A percentile compares a stretch with the other conserved stretches of the same genome.
Evolutionary conservation across 2,113 vertebrate genomes (phyloP).

Genomic region (Petromus typicus): DNA sequence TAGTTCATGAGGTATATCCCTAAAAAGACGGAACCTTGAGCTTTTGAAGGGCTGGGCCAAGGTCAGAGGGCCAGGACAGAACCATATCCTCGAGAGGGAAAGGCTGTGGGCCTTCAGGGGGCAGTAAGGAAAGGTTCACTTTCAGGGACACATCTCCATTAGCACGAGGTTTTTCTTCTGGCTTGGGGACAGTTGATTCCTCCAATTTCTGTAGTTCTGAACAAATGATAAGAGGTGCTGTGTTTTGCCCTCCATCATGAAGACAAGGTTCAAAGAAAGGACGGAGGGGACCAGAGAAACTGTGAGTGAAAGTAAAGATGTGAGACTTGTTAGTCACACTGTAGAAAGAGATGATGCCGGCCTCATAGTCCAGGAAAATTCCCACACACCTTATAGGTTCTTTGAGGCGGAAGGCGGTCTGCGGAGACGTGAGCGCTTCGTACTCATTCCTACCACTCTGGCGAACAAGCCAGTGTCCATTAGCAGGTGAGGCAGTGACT

Average conservation of each 20-base stretch:
- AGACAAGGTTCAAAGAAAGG: constrained; percentile 91
- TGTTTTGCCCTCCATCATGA: constrained; percentile 87
- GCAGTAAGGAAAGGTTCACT: constrained; percentile 52
- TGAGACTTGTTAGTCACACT: constrained; percentile 87
- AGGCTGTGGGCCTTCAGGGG: background rate
- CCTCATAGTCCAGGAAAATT: constrained; percentile 89
- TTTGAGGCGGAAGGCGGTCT: constrained; percentile 82
- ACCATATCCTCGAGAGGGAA: background rate
- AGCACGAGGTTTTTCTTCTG: constrained; percentile 34
- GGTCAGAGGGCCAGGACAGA: constrained; percentile 61
- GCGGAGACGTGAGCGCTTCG: constrained; percentile 86
- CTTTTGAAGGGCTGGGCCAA: constrained; percentile 70
- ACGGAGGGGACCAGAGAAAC: constrained; percentile 88
- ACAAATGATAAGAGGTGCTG: constrained; percentile 80
- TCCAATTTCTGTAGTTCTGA: constrained; percentile 66
- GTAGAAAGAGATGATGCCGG: constrained; percentile 90
- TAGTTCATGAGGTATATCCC: background rate
- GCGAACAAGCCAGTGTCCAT: constrained; percentile 91
- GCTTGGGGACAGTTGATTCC: background rate
- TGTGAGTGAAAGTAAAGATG: constrained; percentile 89
- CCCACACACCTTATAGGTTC: constrained; percentile 85
- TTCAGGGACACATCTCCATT: constrained; percentile 72
- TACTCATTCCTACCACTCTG: constrained; percentile 86
- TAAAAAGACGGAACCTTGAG: constrained; percentile 77
- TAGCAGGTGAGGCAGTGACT: constrained; percentile 88